Base-by-base conservation (phyloP, 2,888 invertebrate species). In the Volucella zonaria region DNA sequence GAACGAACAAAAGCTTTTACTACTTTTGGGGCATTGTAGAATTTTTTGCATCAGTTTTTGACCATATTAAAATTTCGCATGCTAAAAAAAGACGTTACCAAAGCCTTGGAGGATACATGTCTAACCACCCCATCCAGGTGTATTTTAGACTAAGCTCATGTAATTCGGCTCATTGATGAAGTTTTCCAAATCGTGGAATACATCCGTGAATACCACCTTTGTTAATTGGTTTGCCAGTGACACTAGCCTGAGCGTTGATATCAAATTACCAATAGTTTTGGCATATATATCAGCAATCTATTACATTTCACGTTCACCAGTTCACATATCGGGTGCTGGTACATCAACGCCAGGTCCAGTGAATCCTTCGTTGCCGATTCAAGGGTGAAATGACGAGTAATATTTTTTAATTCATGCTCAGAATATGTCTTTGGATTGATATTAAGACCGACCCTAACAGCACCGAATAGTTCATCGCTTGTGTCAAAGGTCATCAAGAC, bases 161-260 rank as follows among this genome's bases (percentile, higher is more conserved):
- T 95, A 96, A 73, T 94, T 93, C 38, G 94, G 93, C 90, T 96
- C 95, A 88, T 95, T 94, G 85, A 96, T 93, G 90, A 95, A 96
- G 89, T 94, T 94, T 88, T 94, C 93, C 87, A 95, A 92, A 62
- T 95, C 95, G 91, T 96, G 95, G 92, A 94, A 96, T 94, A 86
- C 97, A 94, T 40, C 97, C 97, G 90, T 96, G 95, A 89, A 97
- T 96, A 87, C 97, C 97, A 85, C 97, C 97, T 89, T 96, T 94
- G 89, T 96, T 95, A 89, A 97, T 96, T 42, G 97, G 97, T 91
- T 97, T 97, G 75, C 97, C 97, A 31, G 97, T 97, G 71, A 97
- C 96, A 90, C 96, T 96, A 14, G 96, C 97, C 87, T 95, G 93
- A n/a, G 96, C 95, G 92, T 97, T 96, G 87, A 97, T 93, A 90